These are phyloP conservation scores for Xyrauchen texanus DNA, from an alignment of 2,113 vertebrate species.

Conservation along the genomic window DNA sequence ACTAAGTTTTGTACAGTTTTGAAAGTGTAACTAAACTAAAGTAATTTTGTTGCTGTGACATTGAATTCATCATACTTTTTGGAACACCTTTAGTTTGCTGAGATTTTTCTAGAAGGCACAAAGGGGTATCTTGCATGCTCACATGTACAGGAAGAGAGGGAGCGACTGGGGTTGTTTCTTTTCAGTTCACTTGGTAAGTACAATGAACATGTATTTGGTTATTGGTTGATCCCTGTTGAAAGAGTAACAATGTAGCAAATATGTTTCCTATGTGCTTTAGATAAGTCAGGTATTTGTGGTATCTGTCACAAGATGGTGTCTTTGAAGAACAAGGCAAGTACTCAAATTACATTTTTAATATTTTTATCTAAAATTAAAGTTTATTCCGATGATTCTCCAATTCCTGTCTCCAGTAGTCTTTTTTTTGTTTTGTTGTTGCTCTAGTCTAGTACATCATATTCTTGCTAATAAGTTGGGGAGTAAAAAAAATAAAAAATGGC, in stretches of 20 bases:
- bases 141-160: not conserved
- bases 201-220: not conserved
- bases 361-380: too few species aligned
- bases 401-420: too few species aligned
- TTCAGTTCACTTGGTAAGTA: constrained; percentile 18
- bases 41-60: too few species aligned
- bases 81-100: constrained; percentile 5
- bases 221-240: not conserved
- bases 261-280: not conserved
- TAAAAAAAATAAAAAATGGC: too few species aligned
- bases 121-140: not conserved
- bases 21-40: too few species aligned
- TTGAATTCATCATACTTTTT: not conserved
- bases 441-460: too few species aligned
- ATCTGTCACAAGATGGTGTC: constrained; percentile 3
- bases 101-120: not conserved
- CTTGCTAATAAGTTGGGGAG: too few species aligned
- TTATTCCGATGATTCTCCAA: too few species aligned
- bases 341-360: too few species aligned
- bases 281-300: constrained; percentile 18
- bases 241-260: not conserved
- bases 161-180: not conserved
- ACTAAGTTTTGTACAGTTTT: too few species aligned
- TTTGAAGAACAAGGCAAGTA: constrained; percentile 1
- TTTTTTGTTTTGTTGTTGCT: too few species aligned